phyloP scores from a whole-genome alignment of 2,113 vertebrate genomes.

The Pseudorhombus dupliciocellatus region DNA sequence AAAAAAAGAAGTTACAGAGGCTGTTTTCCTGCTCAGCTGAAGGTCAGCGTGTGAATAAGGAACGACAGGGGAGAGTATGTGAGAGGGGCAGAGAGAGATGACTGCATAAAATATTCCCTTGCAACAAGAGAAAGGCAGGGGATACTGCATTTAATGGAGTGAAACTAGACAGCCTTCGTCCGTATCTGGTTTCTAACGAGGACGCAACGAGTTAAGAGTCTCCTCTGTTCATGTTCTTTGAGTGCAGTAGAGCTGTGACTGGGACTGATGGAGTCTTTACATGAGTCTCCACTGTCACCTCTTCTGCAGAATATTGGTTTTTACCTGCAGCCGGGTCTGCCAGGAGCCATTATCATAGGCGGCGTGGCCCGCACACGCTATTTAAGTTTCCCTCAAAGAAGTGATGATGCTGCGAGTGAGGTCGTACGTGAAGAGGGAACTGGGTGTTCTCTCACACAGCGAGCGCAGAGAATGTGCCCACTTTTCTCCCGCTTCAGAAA shows the following conservation, averaged over 20 bases:
- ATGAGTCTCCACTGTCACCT: conserved; percentile 23
- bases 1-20: conserved; percentile 28
- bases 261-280: conserved; percentile 21
- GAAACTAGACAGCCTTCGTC: conserved; percentile 15
- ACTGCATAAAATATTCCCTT: conserved; percentile 60
- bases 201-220: conserved; percentile 41
- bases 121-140: conserved; percentile 7
- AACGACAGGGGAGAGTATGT: conserved; percentile 14
- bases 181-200: conserved; percentile 51
- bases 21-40: conserved; percentile 61
- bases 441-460: background rate
- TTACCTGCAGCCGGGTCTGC: conserved; percentile 38
- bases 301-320: conserved; percentile 33
- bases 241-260: conserved; percentile 33
- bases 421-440: background rate
- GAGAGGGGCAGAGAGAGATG: conserved; percentile 28
- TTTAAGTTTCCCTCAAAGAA: background rate
- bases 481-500: background rate
- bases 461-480: background rate
- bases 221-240: conserved; percentile 11
- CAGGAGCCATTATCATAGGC: background rate
- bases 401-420: background rate
- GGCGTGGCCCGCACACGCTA: background rate
- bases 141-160: conserved; percentile 24
- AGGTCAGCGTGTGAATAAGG: conserved; percentile 63